Percentiles rank a stretch among this genome's conserved stretches.
Conservation (phyloP, 2,888 invertebrate genomes). For the Eucriotettix oculatus region DNA sequence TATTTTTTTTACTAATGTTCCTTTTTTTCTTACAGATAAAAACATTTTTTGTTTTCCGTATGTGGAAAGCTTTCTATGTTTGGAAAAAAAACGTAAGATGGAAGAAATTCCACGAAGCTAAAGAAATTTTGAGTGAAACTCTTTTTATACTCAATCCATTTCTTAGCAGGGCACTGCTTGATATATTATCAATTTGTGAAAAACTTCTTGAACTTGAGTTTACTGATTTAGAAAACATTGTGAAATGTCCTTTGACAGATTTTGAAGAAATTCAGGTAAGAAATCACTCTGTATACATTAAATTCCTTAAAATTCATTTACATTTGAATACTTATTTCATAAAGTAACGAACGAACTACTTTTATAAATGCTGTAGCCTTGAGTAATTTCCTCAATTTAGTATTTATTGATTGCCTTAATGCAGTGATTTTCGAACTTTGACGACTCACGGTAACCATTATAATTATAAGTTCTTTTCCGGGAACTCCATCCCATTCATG, state of each 20-base stretch:
- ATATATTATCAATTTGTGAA: conserved; percentile 49
- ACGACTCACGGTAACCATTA: too few relatives aligned
- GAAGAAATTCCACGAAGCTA: conserved; percentile 44
- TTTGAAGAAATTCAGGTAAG: conserved; percentile 52
- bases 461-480: too few relatives aligned
- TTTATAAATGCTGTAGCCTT: too few relatives aligned
- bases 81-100: conserved; percentile 61
- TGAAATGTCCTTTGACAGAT: conserved; percentile 42
- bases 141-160: conserved; percentile 58
- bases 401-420: too few relatives aligned
- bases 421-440: too few relatives aligned
- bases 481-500: too few relatives aligned
- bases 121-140: conserved; percentile 42
- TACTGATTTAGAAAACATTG: conserved; percentile 33
- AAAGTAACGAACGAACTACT: too few relatives aligned
- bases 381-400: too few relatives aligned
- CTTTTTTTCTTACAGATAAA: conserved; percentile 39
- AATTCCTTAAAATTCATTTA: too few relatives aligned
- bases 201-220: conserved; percentile 44
- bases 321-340: too few relatives aligned
- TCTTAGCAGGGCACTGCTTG: conserved; percentile 51
- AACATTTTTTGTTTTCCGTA: conserved; percentile 47
- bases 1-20: too few relatives aligned
- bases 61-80: conserved; percentile 66
- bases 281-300: too few relatives aligned